These are phyloP conservation scores for Gnathonemus longibarbis DNA, from an alignment of 2,113 vertebrate species.

Conservation along the genomic window DNA sequence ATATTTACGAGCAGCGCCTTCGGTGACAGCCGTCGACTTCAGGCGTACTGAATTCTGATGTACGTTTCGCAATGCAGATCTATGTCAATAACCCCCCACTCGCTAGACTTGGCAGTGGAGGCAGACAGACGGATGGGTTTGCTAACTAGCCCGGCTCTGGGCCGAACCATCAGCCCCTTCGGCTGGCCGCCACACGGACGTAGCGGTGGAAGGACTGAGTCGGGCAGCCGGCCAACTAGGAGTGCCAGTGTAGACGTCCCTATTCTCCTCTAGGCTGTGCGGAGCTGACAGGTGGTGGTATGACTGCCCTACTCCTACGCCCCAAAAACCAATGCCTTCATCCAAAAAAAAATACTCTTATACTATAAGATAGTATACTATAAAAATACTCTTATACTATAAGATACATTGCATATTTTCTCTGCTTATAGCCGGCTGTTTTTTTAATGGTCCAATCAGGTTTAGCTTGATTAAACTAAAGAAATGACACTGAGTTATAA, in stretches of 20 bases:
- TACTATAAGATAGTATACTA: not conserved
- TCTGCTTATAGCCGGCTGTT: not conserved
- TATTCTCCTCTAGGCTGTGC: not conserved
- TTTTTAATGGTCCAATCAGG: not conserved
- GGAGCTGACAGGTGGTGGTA: not conserved
- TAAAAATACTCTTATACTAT: not conserved
- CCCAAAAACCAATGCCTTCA: not conserved
- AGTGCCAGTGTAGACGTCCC: slow-evolving; percentile 38
- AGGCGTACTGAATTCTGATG: not conserved
- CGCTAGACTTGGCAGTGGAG: not conserved
- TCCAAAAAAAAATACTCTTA: not conserved
- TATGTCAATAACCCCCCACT: not conserved
- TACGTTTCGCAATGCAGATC: not conserved
- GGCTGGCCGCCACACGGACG: not conserved
- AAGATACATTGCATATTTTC: not conserved
- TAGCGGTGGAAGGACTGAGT: slow-evolving; percentile 39
- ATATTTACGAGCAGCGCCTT: not conserved
- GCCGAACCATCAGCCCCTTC: not conserved
- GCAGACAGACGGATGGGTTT: slow-evolving; percentile 7
- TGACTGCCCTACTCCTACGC: not conserved
- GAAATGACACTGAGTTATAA: not conserved
- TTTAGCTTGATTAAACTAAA: not conserved
- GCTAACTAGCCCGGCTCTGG: slow-evolving; percentile 13
- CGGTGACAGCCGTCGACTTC: not conserved
- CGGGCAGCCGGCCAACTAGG: slow-evolving; percentile 38